Evolutionary conservation across 2,888 invertebrate species (phyloP).

Genomic region (Belgica antarctica): DNA sequence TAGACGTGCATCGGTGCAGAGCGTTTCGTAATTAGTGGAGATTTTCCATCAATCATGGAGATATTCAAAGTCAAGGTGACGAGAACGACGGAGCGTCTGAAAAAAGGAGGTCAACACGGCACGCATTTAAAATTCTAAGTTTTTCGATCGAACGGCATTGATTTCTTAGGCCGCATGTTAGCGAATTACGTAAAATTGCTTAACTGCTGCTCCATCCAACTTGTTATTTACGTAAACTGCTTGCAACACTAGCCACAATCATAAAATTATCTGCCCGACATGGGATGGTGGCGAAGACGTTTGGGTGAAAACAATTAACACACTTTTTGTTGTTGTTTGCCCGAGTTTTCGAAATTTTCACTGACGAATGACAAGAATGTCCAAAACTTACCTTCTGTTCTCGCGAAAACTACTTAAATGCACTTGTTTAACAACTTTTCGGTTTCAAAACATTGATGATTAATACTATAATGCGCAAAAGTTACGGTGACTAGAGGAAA

Average conservation of each 20-base stretch:
- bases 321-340: background rate
- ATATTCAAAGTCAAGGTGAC: conserved; percentile 1
- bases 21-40: background rate
- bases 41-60: background rate
- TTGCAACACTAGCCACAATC: background rate
- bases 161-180: background rate
- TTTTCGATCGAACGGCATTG: background rate
- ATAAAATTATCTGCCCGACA: background rate
- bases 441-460: background rate
- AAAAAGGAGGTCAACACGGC: background rate
- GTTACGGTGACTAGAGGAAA: background rate
- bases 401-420: background rate
- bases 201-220: background rate
- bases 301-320: background rate
- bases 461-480: conserved; percentile 9
- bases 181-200: background rate
- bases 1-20: background rate
- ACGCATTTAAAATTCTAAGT: conserved; percentile 8
- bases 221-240: background rate
- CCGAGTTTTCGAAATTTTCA: background rate
- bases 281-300: background rate
- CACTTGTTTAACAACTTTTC: background rate
- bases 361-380: background rate
- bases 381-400: background rate
- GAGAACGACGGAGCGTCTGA: background rate